Base-by-base conservation (phyloP, 2,797 vertebrate genomes). In the Myripristis jacobus region DNA sequence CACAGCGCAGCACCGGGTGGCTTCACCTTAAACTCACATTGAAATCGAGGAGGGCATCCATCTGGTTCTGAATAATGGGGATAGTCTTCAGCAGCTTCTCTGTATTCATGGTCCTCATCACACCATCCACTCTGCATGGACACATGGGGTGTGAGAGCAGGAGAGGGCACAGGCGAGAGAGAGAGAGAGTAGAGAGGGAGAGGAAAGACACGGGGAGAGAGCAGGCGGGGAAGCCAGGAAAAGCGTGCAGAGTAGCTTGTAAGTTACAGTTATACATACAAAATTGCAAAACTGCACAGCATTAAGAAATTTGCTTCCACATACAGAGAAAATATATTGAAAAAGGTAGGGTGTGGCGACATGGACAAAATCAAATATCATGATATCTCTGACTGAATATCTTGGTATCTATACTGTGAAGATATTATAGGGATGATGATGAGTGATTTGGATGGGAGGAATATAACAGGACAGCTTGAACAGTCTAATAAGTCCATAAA, bases 51-150 rank as follows among this genome's bases (percentile, higher is more conserved):
- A 99, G 96, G 70, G 98, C 97, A 70, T 99, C 98, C 98, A 99
- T 99, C 91, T 99, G 98, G 94, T 98, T 99, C 85, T 99, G 98
- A 89, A 99, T 99, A 88, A 99, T 99, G 66, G 98, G 97, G 93
- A 99, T 97, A 24, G 97, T 99, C 94, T 99, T 99, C 74, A 99
- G 90, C 56, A 99, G 95, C 92, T 99, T 99, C 93, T 99, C 98
- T 88, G 98, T 99, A 89, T 94, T 99, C 98, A 99, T 99, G 87
- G 96, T 98, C 90, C 98, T 96, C 98, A 99, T 99, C 63, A 99
- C 96, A 61, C 98, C 98, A 53, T 99, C 98, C 90, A 98, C 96
- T 80, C 98, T 99, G 85, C 71, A 82, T 36, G 47, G 71, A 88
- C 54, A 81, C 44, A 60, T 2, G n/a, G 21, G 7, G 58, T 38